Evolutionary conservation across 2,797 vertebrate genomes (phyloP).

Genomic region (Orientallactaga sibirica): DNA sequence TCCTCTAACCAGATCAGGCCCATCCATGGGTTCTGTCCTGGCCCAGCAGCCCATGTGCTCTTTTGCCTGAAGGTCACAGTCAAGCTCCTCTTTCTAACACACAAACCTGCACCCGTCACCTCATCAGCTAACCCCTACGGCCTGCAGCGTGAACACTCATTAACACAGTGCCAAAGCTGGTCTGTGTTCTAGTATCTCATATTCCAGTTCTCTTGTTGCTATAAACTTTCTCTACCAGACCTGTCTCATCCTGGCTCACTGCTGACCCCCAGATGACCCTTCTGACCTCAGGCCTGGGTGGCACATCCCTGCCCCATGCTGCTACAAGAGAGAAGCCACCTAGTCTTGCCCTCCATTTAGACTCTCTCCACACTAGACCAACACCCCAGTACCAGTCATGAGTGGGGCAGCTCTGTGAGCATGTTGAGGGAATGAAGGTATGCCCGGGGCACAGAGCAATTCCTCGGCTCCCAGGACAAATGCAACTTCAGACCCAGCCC

Average conservation of each 20-base stretch:
- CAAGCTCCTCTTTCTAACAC: neutral
- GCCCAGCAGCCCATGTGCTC: too few species aligned
- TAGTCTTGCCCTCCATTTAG: neutral
- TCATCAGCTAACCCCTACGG: accelerated
- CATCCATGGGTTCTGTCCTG: neutral
- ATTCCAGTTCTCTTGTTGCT: neutral
- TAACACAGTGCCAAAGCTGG: accelerated
- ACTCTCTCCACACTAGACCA: neutral
- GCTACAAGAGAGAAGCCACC: neutral
- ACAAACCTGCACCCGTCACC: neutral
- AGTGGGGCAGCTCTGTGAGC: neutral
- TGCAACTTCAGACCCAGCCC: neutral
- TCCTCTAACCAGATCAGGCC: too few species aligned
- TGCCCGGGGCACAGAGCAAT: accelerated
- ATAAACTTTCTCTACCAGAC: neutral
- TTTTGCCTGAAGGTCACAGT: neutral
- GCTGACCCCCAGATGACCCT: accelerated
- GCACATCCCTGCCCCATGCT: neutral
- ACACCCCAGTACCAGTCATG: neutral
- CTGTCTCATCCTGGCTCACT: neutral
- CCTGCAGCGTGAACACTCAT: neutral
- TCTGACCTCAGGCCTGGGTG: neutral
- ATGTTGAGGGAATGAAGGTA: accelerated
- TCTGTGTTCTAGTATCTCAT: too few species aligned
- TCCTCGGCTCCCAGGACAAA: neutral